phyloP scores from a whole-genome alignment of 2,113 vertebrate species.

The Planiliza haematocheilus region DNA sequence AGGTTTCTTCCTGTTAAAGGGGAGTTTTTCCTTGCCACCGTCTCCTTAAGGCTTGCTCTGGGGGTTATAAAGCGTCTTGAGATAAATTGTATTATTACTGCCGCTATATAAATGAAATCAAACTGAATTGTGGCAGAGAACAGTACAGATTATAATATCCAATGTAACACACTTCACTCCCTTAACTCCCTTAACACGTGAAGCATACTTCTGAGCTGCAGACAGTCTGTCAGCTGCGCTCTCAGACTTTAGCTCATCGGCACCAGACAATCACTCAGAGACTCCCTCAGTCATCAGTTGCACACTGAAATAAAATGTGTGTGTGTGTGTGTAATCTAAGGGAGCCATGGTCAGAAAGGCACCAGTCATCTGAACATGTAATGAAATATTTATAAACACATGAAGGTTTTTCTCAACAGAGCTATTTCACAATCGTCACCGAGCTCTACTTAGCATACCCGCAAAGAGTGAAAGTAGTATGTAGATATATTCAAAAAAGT shows the following conservation, averaged over 20 bases:
- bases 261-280: constrained; percentile 39
- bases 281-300: constrained; percentile 6
- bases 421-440: not conserved
- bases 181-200: not conserved
- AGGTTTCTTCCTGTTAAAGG: too few relatives aligned
- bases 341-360: constrained; percentile 44
- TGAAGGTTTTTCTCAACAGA: constrained; percentile 14
- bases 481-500: too few relatives aligned
- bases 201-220: constrained; percentile 8
- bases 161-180: not conserved
- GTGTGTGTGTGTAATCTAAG: not conserved
- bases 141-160: not conserved
- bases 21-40: too few relatives aligned
- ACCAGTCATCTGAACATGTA: constrained; percentile 28
- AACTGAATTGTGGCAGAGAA: too few relatives aligned
- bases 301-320: constrained; percentile 10
- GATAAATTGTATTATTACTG: too few relatives aligned
- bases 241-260: constrained; percentile 12
- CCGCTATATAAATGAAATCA: too few relatives aligned
- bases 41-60: too few relatives aligned
- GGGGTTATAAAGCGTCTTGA: too few relatives aligned
- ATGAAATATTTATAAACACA: constrained; percentile 66
- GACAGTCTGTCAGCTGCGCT: constrained; percentile 8
- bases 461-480: too few relatives aligned
- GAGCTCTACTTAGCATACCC: not conserved